phyloP scores from a whole-genome alignment of 2,797 vertebrate species.

The Brachyrhaphis roseni region DNA sequence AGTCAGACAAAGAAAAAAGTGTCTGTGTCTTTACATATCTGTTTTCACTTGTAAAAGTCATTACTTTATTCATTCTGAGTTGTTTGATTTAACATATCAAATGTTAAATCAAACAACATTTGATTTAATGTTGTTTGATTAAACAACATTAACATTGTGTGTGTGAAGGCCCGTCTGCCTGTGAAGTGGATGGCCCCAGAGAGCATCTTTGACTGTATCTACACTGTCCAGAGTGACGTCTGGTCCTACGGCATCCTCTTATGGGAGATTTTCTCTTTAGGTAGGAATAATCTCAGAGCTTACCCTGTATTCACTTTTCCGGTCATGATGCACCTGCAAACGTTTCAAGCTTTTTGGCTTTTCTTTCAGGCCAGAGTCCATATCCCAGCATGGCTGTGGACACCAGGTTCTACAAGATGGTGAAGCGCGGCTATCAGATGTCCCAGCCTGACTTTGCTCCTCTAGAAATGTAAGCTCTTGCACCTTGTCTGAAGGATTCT shows the following conservation, averaged over 20 bases:
- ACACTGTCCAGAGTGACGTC: constrained; percentile 97
- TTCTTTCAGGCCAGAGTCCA: constrained; percentile 89
- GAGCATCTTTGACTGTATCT: constrained; percentile 97
- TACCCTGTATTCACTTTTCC: neutral
- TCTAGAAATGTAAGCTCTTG: constrained; percentile 88
- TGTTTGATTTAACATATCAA: neutral
- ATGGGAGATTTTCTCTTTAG: constrained; percentile 99
- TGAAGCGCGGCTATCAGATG: constrained; percentile 97
- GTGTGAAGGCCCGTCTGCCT: constrained; percentile 91
- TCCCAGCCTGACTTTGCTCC: constrained; percentile 90
- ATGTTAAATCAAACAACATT: no score
- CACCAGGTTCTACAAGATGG: constrained; percentile 96
- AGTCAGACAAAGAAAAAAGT: neutral
- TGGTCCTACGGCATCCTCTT: constrained; percentile 98
- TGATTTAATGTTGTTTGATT: no score
- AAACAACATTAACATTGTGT: constrained; percentile 5
- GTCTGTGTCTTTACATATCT: neutral
- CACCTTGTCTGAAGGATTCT: neutral
- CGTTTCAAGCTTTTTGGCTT: neutral
- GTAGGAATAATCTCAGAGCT: constrained; percentile 71
- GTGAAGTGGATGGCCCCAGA: constrained; percentile 99
- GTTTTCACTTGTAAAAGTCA: neutral
- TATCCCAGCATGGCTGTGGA: constrained; percentile 94
- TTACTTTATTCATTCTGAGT: neutral
- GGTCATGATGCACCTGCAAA: neutral